Percentiles rank a stretch among this genome's conserved stretches.
These are phyloP conservation scores for Acleris laterana DNA, from an alignment of 2,888 invertebrate species.

Conservation along the genomic window DNA sequence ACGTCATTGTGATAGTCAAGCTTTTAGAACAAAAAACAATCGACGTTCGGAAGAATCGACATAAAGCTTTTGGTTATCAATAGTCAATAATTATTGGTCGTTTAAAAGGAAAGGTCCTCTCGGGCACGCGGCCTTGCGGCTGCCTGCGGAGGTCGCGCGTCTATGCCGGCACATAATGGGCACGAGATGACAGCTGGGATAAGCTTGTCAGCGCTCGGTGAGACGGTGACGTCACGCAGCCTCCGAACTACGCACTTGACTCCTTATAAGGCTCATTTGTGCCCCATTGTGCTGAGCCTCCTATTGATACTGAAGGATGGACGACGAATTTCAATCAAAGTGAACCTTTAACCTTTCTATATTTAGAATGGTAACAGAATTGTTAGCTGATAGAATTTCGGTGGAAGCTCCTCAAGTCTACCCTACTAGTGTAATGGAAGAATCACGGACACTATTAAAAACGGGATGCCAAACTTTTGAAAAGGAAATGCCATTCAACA, in stretches of 20 bases:
- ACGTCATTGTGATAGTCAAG: conserved; percentile 11
- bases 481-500: neutral
- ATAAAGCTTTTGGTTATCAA: conserved; percentile 53
- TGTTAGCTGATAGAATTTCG: conserved; percentile 14
- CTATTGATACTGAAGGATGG: conserved; percentile 20
- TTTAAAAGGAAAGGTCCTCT: conserved; percentile 63
- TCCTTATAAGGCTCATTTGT: conserved; percentile 33
- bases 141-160: conserved; percentile 66
- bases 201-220: conserved; percentile 46
- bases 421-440: no score
- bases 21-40: conserved; percentile 50
- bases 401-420: neutral
- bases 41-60: conserved; percentile 49
- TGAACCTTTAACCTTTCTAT: conserved; percentile 16
- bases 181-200: conserved; percentile 73
- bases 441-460: neutral
- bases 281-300: conserved; percentile 26
- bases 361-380: conserved; percentile 12
- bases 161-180: conserved; percentile 69
- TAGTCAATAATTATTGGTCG: conserved; percentile 50
- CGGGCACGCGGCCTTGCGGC: conserved; percentile 61
- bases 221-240: conserved; percentile 44
- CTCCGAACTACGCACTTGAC: conserved; percentile 33
- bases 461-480: neutral
- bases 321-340: conserved; percentile 20